Evolutionary conservation across 2,113 vertebrate species (phyloP).

Genomic region (Cynocephalus volans): DNA sequence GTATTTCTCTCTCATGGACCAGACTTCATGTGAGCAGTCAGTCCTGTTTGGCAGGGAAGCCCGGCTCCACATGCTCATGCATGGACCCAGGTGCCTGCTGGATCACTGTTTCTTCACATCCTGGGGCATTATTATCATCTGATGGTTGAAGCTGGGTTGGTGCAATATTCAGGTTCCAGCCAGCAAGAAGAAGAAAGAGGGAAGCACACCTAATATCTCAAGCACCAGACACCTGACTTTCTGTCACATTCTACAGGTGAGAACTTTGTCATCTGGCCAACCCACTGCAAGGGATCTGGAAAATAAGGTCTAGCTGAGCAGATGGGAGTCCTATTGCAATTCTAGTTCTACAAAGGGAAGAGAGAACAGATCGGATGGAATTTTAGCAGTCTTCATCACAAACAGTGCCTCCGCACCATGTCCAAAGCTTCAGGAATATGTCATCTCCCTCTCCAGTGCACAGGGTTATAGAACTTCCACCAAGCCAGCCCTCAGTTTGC

Average conservation of each 20-base stretch:
- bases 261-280: background rate
- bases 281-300: background rate
- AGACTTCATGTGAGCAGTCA: background rate
- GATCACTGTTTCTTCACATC: background rate
- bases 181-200: background rate
- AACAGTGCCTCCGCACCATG: background rate
- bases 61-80: accelerated
- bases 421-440: background rate
- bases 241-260: background rate
- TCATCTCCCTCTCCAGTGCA: accelerated
- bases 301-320: background rate
- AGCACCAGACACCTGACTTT: background rate
- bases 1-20: accelerated
- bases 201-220: background rate
- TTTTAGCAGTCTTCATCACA: background rate
- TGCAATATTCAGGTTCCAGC: background rate
- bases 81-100: background rate
- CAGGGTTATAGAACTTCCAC: background rate
- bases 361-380: background rate
- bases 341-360: background rate
- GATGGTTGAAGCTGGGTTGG: background rate
- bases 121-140: background rate
- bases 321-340: background rate
- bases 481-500: background rate
- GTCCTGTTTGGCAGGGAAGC: background rate